Conservation (phyloP, 2,113 vertebrate genomes). For the Neogale vison region DNA sequence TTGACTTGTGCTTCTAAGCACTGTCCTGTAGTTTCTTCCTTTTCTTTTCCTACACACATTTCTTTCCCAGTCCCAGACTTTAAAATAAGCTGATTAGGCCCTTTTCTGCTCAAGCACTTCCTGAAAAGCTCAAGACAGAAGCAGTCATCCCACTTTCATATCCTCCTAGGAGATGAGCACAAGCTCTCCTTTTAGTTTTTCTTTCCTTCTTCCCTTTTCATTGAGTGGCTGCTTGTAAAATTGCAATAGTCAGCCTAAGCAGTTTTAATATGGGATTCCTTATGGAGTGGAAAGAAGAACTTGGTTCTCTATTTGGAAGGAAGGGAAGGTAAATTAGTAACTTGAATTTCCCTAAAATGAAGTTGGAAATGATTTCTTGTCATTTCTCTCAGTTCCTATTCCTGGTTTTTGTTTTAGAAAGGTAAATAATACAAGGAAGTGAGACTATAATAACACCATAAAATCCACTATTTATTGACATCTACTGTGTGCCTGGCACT, state of each 20-base stretch:
- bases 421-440: background rate
- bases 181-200: constrained; percentile 13
- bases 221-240: constrained; percentile 28
- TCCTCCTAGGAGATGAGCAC: background rate
- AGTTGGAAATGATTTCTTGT: constrained; percentile 19
- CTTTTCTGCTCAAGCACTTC: background rate
- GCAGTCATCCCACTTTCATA: background rate
- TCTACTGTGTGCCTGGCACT: background rate
- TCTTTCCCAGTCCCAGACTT: background rate
- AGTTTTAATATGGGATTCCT: background rate
- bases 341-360: constrained; percentile 24
- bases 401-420: background rate
- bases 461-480: background rate
- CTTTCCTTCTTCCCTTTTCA: constrained; percentile 34
- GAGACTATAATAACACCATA: background rate
- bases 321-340: background rate
- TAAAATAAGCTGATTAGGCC: background rate
- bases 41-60: background rate
- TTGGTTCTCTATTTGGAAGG: background rate
- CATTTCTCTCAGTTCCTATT: background rate
- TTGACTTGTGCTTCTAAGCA: background rate
- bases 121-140: constrained; percentile 15
- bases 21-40: background rate
- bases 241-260: background rate
- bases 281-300: background rate